Evolutionary conservation across 1,140 invertebrate species (phyloP).

Genomic region (Anthonomus grandis): DNA sequence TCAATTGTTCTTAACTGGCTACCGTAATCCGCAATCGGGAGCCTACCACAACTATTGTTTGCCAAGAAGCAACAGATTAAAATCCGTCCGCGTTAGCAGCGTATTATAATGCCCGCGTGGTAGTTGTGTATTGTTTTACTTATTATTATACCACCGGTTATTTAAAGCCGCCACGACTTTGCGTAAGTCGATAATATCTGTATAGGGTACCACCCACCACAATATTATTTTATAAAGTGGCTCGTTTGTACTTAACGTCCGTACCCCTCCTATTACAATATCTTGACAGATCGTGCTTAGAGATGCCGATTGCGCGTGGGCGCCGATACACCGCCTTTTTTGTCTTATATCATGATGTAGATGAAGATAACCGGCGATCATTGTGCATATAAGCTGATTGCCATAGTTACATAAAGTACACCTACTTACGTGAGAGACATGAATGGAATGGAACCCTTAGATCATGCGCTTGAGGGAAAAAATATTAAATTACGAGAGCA

Average conservation of each 20-base stretch:
- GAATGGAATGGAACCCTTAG: too few relatives aligned
- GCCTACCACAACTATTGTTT: conserved; percentile 24
- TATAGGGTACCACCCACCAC: conserved; percentile 24
- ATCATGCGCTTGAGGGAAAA: too few relatives aligned
- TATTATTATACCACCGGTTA: conserved; percentile 22
- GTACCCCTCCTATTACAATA: conserved; percentile 13
- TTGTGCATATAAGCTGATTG: too few relatives aligned
- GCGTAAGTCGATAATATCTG: conserved; percentile 25
- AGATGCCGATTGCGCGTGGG: conserved; percentile 21
- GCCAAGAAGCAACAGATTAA: conserved; percentile 11
- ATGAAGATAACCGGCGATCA: too few relatives aligned
- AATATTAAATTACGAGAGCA: too few relatives aligned
- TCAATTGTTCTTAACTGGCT: too few relatives aligned
- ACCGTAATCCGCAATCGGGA: conserved; percentile 21
- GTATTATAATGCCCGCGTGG: conserved; percentile 23
- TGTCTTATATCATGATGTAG: too few relatives aligned
- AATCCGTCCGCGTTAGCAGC: conserved; percentile 8
- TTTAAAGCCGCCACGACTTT: conserved; percentile 24
- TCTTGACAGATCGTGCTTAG: conserved; percentile 18
- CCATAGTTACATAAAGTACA: too few relatives aligned
- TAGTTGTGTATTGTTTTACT: conserved; percentile 28
- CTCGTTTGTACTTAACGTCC: conserved; percentile 23
- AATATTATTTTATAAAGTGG: conserved; percentile 26
- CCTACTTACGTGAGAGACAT: too few relatives aligned
- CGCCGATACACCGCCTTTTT: too few relatives aligned